phyloP scores from a whole-genome alignment of 2,888 invertebrate species.

The Uloborus plumipes region DNA sequence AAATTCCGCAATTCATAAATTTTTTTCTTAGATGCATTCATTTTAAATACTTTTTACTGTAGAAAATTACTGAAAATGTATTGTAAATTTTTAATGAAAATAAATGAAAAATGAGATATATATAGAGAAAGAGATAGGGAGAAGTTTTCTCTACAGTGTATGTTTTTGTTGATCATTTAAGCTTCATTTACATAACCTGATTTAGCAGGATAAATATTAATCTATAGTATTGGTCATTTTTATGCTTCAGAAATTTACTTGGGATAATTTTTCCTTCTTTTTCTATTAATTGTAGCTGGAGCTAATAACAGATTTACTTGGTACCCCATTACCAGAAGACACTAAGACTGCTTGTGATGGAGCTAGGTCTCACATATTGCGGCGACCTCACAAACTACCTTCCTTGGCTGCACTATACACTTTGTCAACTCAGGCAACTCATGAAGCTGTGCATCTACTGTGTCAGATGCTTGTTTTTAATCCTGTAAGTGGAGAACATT shows the following conservation, averaged over 20 bases:
- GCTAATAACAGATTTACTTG: slow-evolving; percentile 95
- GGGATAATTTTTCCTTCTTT: background rate
- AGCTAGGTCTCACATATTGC: slow-evolving; percentile 90
- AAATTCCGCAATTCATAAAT: too few relatives aligned
- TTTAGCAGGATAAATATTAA: too few relatives aligned
- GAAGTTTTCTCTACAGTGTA: too few relatives aligned
- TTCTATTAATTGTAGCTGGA: slow-evolving; percentile 80
- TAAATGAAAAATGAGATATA: too few relatives aligned
- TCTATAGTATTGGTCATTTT: background rate
- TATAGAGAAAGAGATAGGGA: too few relatives aligned
- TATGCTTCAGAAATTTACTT: background rate
- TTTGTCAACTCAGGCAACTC: slow-evolving; percentile 92
- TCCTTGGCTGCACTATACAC: slow-evolving; percentile 92
- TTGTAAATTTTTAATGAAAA: too few relatives aligned
- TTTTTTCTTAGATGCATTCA: too few relatives aligned
- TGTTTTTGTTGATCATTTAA: too few relatives aligned
- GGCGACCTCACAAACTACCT: slow-evolving; percentile 88
- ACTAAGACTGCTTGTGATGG: slow-evolving; percentile 98
- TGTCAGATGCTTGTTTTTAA: slow-evolving; percentile 98
- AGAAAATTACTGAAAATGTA: too few relatives aligned
- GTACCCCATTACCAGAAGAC: slow-evolving; percentile 94
- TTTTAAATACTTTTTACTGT: too few relatives aligned
- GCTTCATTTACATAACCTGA: too few relatives aligned
- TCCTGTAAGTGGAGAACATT: slow-evolving; percentile 79
- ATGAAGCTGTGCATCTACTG: slow-evolving; percentile 97